Base-by-base conservation (phyloP, 2,797 vertebrate genomes). In the Enteromius fasciolatus region DNA sequence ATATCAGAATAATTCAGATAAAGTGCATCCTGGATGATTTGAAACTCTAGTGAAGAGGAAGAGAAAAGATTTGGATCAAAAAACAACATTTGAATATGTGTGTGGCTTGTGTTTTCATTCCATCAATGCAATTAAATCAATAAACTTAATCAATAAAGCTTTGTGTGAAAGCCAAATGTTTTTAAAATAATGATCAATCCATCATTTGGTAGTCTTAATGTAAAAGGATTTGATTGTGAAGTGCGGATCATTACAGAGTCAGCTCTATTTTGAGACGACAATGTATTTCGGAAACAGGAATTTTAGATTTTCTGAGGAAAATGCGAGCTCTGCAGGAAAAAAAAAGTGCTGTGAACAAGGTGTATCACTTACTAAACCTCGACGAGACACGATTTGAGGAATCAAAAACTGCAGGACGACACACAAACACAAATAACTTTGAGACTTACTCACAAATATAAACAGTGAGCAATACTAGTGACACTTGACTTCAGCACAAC, bases 141-240 rank as follows among this genome's bases (percentile, higher is more conserved):
- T 18, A 70, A 28, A 18, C 4, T 48, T 11, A 18, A 48, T 70
- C 44, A 70, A 48, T 18, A 72, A 48, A 48, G 68, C 41, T 48
- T 28, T 70, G 41, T 10, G 9, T 17, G 14, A 28, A 70, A 3
- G 69, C 25, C 69, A 72, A 18, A 12, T 28, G 25, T 31, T 46
- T 28, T 72, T 50, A 10, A 72, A 72, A 28, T 50, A 72, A 72
- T 50, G 69, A 50, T 72, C 25, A 20, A 50, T 50, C 25, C 44
- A 72, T 72, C 69, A 50, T 50, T 50, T 28, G 2, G 68, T 15
- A 31, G 68, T 70, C 44, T 48, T 1, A 6, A 48, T 17, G 28
- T 31, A 20, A 48, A 48, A 48, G 10, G 18, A 1, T 48, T 50
- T 18, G 46, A 20, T 1, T 33, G 25, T 10, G 2, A 5, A 28